Evolutionary conservation across 2,113 vertebrate genomes (phyloP).

Genomic region (Perca fluviatilis): DNA sequence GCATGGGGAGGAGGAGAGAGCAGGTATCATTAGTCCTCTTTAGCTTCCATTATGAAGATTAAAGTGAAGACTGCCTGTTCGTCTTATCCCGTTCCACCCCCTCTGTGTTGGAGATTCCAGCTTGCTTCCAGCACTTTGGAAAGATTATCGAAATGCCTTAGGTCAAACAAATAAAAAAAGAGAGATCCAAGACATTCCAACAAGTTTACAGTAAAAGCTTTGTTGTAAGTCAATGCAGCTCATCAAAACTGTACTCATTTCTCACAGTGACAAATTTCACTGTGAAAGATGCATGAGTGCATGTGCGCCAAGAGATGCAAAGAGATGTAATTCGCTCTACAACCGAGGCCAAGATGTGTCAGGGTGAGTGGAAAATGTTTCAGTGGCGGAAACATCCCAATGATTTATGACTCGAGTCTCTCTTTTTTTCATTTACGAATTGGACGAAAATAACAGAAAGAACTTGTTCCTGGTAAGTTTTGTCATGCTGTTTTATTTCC

Average conservation of each 20-base stretch:
- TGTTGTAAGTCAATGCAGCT: neutral
- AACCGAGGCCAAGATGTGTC: neutral
- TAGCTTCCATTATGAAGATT: slow-evolving; percentile 89
- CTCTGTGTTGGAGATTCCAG: neutral
- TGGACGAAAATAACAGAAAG: neutral
- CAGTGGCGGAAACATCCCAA: neutral
- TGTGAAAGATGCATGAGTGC: neutral
- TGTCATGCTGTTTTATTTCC: too few relatives aligned
- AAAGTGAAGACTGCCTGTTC: slow-evolving; percentile 86
- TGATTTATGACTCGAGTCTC: neutral
- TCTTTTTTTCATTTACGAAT: neutral
- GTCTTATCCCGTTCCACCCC: slow-evolving; percentile 70
- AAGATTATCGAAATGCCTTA: neutral
- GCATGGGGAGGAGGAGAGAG: slow-evolving; percentile 61
- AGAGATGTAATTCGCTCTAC: neutral
- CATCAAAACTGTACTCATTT: neutral
- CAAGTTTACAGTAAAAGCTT: neutral
- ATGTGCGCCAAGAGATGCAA: neutral
- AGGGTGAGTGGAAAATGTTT: neutral
- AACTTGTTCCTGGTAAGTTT: too few relatives aligned
- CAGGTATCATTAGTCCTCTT: slow-evolving; percentile 88
- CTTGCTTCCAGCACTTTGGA: neutral
- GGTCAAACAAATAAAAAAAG: neutral
- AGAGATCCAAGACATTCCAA: neutral
- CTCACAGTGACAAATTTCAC: neutral